Percentiles rank a stretch among this genome's conserved stretches.
phyloP scores from a whole-genome alignment of 2,113 vertebrate species.

The Blennius ocellaris region DNA sequence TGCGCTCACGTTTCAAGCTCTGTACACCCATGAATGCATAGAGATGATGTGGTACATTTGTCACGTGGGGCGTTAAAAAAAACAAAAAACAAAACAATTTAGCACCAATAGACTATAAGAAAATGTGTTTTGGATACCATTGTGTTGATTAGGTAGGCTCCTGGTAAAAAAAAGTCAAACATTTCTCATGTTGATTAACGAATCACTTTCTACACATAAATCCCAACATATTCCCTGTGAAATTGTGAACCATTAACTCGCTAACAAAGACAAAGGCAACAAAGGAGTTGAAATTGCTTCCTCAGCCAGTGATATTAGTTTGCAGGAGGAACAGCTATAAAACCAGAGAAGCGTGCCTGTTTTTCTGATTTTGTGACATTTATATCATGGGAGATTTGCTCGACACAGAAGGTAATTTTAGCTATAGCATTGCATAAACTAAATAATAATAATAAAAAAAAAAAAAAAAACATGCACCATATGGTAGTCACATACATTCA shows the following conservation, averaged over 20 bases:
- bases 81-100: too few species aligned
- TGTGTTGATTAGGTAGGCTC: too few species aligned
- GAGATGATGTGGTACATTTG: neutral
- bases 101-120: neutral
- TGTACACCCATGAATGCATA: neutral
- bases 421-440: neutral
- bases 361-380: slow-evolving; percentile 29
- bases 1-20: slow-evolving; percentile 1
- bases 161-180: neutral
- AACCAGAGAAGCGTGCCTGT: neutral
- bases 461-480: neutral
- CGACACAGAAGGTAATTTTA: neutral
- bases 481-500: neutral
- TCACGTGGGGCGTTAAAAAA: neutral
- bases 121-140: too few species aligned
- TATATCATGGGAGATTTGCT: slow-evolving; percentile 5
- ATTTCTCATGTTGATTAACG: too few species aligned
- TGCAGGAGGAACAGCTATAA: neutral
- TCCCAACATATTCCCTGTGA: neutral
- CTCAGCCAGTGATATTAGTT: slow-evolving; percentile 4
- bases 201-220: neutral
- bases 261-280: neutral
- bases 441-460: too few species aligned
- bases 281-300: neutral
- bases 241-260: neutral